A percentile compares a stretch with the other conserved stretches of the same genome.
Evolutionary conservation across 2,797 vertebrate species (phyloP).

Genomic region (Poecilia wingei): DNA sequence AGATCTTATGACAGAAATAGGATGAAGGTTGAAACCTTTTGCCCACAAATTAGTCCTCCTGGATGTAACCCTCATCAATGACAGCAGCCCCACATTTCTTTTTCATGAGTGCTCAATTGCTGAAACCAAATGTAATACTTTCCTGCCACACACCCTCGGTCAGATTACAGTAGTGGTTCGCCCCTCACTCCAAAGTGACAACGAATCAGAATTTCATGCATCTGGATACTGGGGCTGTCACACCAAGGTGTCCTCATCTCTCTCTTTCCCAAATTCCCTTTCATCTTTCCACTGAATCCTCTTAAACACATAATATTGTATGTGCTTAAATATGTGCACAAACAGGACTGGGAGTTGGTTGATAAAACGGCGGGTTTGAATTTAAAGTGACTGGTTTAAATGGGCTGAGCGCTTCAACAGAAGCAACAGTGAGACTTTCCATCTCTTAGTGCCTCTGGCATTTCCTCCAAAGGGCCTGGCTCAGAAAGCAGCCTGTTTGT

Average conservation of each 20-base stretch:
- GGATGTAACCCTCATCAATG: not conserved
- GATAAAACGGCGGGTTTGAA: constrained; percentile 20
- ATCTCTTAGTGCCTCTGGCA: constrained; percentile 65
- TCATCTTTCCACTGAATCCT: constrained; percentile 8
- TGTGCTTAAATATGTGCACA: not conserved
- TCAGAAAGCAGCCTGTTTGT: constrained; percentile 24
- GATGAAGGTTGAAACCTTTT: not conserved
- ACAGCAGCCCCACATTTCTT: not conserved
- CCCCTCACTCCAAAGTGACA: not conserved
- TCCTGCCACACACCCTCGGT: not conserved
- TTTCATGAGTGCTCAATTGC: not conserved
- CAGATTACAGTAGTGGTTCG: not conserved
- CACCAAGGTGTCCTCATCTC: not conserved
- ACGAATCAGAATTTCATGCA: not conserved
- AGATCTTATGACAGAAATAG: not conserved
- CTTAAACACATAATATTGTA: not conserved
- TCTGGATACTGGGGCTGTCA: not conserved
- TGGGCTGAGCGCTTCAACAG: constrained; percentile 23
- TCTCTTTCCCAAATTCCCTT: not conserved
- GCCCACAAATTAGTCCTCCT: not conserved
- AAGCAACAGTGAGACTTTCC: constrained; percentile 65
- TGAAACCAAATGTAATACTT: not conserved
- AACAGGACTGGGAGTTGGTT: constrained; percentile 2
- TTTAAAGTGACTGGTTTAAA: constrained; percentile 36
- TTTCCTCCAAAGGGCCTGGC: constrained; percentile 60